Base-by-base conservation (phyloP, 2,797 vertebrate species). In the Danio aesculapii region DNA sequence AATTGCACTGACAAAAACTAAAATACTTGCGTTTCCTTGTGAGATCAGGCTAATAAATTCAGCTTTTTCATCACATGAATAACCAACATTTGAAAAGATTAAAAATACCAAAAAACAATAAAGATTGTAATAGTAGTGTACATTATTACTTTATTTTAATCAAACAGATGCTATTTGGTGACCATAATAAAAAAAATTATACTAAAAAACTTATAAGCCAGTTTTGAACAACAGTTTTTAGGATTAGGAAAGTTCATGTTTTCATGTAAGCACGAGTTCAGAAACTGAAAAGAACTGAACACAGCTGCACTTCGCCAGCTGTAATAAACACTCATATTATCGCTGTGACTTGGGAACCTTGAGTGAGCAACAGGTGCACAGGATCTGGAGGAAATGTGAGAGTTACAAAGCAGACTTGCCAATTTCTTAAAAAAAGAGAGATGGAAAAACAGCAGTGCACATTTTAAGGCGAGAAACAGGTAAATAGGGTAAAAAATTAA, bases 261-360 rank as follows among this genome's bases (percentile, higher is more conserved):
- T 61, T 75, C 39, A 81, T 79, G 10, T 17, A 14, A 69, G 58
- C n/a, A 71, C 53, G 64, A 10, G 44, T 41, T 63, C 0, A 43
- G 21, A 30, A 30, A 30, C 1, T 30, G 30, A 30, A 30, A 30
- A 30, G 30, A 30, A 30, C 30, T 30, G 43, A 63, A 74, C 46
- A 58, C 77, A 83, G 83, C 77, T 86, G 83, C 46, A 73, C 62
- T 63, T 55, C n/a, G 63, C 58, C 12, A 64, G 41, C 79, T 73
- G 74, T 55, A 79, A 75, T 71, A 16, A 43, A 73, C 55, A 73
- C 59, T 64, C 43, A n/a, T 57, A 74, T 39, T 49, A 13, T 67
- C 67, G 21, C 6, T 50, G 55, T 46, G 68, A 63, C 68, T 44
- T 30, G 49, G 46, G 19, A 79, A 79, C 68, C 52, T 9, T 30